Evolutionary conservation across 2,797 vertebrate species (phyloP), one percentile per base, ranked within the genome.

Genomic region (Centropyge bicolor): DNA sequence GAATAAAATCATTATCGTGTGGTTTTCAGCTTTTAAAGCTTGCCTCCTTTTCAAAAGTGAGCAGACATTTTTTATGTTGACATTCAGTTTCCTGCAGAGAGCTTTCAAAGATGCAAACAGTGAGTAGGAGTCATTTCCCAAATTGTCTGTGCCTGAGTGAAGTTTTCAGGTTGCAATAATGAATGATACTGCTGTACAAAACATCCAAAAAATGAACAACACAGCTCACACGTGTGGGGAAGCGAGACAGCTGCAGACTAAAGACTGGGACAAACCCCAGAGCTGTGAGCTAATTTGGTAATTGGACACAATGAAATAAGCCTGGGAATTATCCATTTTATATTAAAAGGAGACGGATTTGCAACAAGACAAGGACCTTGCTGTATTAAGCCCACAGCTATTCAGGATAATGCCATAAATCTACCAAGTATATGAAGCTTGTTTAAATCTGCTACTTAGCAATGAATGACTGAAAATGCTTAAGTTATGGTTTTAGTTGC

Each of bases 221-320:
- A 22, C 4, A 56, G 48, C 63, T 69, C 31, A 40, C 46, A 45
- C 36, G 63, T 57, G 45, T 38, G 57, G 43, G 62, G 20, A 81
- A 75, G 46, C 9, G 49, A 73, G 46, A 43, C 68, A 54, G 66
- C 70, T 22, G 36, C 48, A 66, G 72, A 84, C 22, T 36, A 43
- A 80, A 74, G 73, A 35, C 71, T 14, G 61, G 54, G 49, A 80
- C 48, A 64, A 81, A 59, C 55, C 80, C 52, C 36, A 35, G 52
- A 71, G 77, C 73, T 76, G 16, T 56, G 59, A 76, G 66, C 63
- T 80, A 68, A 85, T 85, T 81, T 76, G 49, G 61, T 76, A 84
- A 84, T 81, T 74, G 72, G 49, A 85, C 82, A 67, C 60, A 81
- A 72, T 77, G 48, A 85, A 61, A 80, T 65, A 70, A 81, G 43